These are phyloP conservation scores for Odontomachus brunneus DNA, from an alignment of 1,140 invertebrate species.

Conservation along the genomic window DNA sequence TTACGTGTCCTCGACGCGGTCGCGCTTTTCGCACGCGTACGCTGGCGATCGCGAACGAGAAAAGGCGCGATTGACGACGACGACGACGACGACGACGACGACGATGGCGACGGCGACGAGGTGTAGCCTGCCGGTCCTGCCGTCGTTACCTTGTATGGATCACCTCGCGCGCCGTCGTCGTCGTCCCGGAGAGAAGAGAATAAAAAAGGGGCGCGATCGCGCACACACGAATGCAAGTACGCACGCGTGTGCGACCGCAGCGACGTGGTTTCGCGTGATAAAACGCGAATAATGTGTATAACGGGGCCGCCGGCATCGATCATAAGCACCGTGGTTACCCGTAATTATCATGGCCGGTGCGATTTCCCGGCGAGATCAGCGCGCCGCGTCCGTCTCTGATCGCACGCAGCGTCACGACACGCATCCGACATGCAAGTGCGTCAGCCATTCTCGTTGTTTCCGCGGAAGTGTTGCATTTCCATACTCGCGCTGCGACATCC, in stretches of 20 bases:
- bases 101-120: conserved; percentile 18
- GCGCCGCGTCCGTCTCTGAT: neutral
- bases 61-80: conserved; percentile 6
- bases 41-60: conserved; percentile 5
- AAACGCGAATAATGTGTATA: conserved; percentile 50
- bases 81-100: conserved; percentile 14
- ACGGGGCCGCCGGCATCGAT: conserved; percentile 45
- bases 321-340: conserved; percentile 11
- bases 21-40: neutral
- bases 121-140: conserved; percentile 70
- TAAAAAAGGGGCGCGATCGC: conserved; percentile 48
- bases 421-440: conserved; percentile 20
- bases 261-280: conserved; percentile 45
- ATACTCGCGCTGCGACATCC: neutral
- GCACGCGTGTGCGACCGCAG: neutral
- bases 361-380: conserved; percentile 28
- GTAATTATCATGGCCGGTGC: conserved; percentile 52
- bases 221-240: neutral
- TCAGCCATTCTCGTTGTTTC: conserved; percentile 9
- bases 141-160: conserved; percentile 78
- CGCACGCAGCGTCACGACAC: neutral
- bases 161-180: conserved; percentile 68
- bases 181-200: conserved; percentile 62
- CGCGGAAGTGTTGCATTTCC: neutral
- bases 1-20: neutral